phyloP scores from a whole-genome alignment of 2,113 vertebrate species.

The Zapus hudsonius region DNA sequence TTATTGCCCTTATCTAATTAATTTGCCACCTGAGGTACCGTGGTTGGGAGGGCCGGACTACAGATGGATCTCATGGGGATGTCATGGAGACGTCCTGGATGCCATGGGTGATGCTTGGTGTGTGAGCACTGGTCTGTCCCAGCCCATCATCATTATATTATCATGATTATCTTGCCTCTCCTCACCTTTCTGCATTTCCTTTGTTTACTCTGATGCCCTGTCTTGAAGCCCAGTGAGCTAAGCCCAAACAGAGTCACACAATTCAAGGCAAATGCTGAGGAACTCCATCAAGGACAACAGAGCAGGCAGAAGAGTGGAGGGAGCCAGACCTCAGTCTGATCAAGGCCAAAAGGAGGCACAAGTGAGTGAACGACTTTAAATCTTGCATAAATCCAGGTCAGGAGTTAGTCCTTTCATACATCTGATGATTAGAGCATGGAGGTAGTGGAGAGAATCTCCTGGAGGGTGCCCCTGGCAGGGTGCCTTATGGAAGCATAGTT shows the following conservation, averaged over 20 bases:
- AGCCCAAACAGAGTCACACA: neutral
- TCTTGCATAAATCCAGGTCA: neutral
- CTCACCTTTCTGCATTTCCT: no score
- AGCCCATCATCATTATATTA: neutral
- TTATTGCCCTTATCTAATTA: neutral
- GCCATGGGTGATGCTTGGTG: accelerated
- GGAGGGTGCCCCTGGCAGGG: no score
- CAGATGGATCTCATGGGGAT: accelerated
- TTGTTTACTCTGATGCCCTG: neutral
- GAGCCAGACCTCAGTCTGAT: no score
- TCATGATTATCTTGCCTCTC: neutral
- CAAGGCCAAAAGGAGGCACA: accelerated
- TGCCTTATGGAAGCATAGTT: accelerated
- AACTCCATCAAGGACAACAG: neutral
- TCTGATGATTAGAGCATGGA: neutral
- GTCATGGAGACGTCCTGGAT: no score
- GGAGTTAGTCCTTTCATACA: neutral
- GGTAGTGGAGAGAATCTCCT: no score
- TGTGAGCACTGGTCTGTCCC: neutral
- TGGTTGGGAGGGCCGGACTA: neutral
- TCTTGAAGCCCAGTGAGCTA: no score
- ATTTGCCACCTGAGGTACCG: accelerated
- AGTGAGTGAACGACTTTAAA: neutral
- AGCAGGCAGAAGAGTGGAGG: neutral
- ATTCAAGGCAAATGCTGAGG: accelerated